phyloP scores from a whole-genome alignment of 2,797 vertebrate genomes.

The Smutsia gigantea region DNA sequence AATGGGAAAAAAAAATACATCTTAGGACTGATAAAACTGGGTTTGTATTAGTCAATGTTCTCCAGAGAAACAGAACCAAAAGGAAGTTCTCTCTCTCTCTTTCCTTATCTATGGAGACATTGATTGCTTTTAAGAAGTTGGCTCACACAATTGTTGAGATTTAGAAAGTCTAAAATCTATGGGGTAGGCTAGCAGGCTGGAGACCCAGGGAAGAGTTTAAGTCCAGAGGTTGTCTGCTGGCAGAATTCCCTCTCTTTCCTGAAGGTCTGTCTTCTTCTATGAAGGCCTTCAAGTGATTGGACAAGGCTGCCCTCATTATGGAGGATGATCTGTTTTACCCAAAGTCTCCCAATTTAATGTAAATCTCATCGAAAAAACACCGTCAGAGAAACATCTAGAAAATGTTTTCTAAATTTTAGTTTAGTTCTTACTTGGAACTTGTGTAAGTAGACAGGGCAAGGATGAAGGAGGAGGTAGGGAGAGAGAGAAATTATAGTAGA shows the following conservation, averaged over 20 bases:
- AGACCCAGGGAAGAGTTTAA: not conserved
- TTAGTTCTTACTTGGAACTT: not conserved
- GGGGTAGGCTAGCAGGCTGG: not conserved
- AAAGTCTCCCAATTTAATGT: not conserved
- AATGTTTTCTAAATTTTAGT: slow-evolving; percentile 13
- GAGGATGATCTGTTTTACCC: not conserved
- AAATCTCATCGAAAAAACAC: not conserved
- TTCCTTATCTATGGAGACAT: too few species aligned
- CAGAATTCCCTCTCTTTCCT: not conserved
- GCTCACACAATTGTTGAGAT: not conserved
- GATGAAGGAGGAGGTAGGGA: not conserved
- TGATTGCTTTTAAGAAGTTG: not conserved
- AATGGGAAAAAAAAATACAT: not conserved
- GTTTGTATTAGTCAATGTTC: not conserved
- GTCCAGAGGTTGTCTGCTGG: not conserved
- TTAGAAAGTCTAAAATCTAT: not conserved
- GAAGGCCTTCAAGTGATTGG: not conserved
- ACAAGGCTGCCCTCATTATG: not conserved
- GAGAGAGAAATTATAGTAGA: not conserved
- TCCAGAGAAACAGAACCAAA: not conserved
- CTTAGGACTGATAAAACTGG: not conserved
- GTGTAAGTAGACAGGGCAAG: not conserved
- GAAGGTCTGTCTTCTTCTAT: not conserved
- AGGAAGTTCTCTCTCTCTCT: not conserved
- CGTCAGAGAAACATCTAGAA: not conserved